phyloP scores from a whole-genome alignment of 2,113 vertebrate species.

The Eleginops maclovinus region DNA sequence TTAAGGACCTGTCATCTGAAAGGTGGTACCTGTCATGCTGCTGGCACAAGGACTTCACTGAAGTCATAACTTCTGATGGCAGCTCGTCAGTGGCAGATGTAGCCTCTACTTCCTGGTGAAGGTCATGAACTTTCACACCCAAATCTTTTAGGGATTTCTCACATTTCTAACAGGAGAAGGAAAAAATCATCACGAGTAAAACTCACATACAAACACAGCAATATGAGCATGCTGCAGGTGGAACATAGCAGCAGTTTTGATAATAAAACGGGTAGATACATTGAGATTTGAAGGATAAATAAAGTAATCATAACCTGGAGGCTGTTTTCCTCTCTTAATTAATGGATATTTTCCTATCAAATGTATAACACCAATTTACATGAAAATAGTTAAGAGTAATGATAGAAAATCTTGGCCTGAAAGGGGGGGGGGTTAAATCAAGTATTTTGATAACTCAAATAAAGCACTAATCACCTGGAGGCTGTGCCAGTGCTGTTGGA shows the following conservation, averaged over 20 bases:
- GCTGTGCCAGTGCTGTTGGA: slow-evolving; percentile 79
- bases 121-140: slow-evolving; percentile 67
- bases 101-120: slow-evolving; percentile 64
- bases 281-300: too few relatives aligned
- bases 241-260: background rate
- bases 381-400: too few relatives aligned
- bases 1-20: background rate
- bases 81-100: slow-evolving; percentile 52
- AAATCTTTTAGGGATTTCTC: slow-evolving; percentile 67
- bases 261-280: too few relatives aligned
- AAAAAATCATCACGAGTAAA: background rate
- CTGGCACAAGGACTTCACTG: slow-evolving; percentile 68
- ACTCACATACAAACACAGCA: background rate
- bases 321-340: too few relatives aligned
- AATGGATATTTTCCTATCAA: too few relatives aligned
- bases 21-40: slow-evolving; percentile 76
- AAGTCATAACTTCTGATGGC: slow-evolving; percentile 63
- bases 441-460: background rate
- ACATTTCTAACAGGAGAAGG: slow-evolving; percentile 68
- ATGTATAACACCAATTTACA: too few relatives aligned
- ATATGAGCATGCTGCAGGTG: too few relatives aligned
- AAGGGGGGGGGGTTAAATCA: background rate
- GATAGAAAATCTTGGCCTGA: too few relatives aligned
- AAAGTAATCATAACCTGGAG: too few relatives aligned
- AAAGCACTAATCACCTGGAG: slow-evolving; percentile 74